A percentile compares a stretch with the other conserved stretches of the same genome.
These are phyloP conservation scores for Triops cancriformis DNA, from an alignment of 1,140 invertebrate genomes.

Conservation along the genomic window DNA sequence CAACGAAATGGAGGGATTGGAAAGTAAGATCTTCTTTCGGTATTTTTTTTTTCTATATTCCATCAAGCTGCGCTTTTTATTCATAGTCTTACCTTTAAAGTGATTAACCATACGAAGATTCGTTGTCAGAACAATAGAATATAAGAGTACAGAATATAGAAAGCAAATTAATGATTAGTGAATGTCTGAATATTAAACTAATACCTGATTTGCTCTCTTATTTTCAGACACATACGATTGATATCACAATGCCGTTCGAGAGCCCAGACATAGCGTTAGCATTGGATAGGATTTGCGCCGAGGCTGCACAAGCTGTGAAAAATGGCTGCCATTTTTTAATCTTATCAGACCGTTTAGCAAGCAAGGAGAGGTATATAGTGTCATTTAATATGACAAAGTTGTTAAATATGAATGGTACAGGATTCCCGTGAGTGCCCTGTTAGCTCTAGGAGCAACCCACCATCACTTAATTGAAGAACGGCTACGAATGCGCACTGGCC, in stretches of 20 bases:
- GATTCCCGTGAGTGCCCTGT: constrained; percentile 46
- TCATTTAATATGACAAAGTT: not conserved
- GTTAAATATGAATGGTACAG: constrained; percentile 1
- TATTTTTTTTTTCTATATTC: constrained; percentile 24
- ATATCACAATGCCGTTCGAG: constrained; percentile 69
- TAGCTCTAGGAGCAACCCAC: constrained; percentile 88
- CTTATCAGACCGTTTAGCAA: constrained; percentile 73
- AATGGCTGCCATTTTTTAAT: constrained; percentile 78
- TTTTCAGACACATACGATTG: constrained; percentile 66
- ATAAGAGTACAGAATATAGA: too few relatives aligned
- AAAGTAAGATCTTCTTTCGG: constrained; percentile 44
- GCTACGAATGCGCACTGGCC: constrained; percentile 89
- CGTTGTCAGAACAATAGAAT: too few relatives aligned
- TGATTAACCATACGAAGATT: too few relatives aligned
- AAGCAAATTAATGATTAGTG: too few relatives aligned
- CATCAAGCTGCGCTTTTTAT: too few relatives aligned
- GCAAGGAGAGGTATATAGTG: constrained; percentile 46
- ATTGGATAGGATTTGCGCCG: constrained; percentile 66
- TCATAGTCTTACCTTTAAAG: too few relatives aligned
- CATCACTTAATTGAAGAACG: constrained; percentile 91
- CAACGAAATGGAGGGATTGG: constrained; percentile 81
- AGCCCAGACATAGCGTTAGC: constrained; percentile 49
- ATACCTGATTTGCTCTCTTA: too few relatives aligned
- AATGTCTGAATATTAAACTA: too few relatives aligned
- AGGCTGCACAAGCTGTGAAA: constrained; percentile 71